These are phyloP conservation scores for Cydia amplana DNA, from an alignment of 1,140 invertebrate genomes.

Conservation along the genomic window DNA sequence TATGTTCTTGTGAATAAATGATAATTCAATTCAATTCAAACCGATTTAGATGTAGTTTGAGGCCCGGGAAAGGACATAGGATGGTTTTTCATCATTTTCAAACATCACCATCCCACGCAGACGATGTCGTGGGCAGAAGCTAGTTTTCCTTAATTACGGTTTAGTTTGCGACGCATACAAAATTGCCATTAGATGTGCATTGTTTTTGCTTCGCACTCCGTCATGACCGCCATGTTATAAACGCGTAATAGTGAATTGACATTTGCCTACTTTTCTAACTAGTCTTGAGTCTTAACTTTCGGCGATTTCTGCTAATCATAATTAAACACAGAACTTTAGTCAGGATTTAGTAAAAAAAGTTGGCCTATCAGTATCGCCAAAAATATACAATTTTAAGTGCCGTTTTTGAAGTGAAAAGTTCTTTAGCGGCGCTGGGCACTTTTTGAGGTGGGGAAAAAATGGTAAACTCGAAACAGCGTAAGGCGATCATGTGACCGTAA, in stretches of 20 bases:
- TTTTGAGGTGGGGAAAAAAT: no score
- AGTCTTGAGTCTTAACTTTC: not conserved
- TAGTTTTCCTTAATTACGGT: not conserved
- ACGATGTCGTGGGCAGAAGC: no score
- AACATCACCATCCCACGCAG: no score
- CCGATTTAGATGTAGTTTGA: no score
- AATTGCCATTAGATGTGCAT: constrained; percentile 10
- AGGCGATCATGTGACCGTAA: no score
- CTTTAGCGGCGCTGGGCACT: no score
- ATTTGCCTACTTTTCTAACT: not conserved
- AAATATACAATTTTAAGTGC: not conserved
- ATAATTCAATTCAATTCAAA: no score
- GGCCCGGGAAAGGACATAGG: no score
- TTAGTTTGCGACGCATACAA: not conserved
- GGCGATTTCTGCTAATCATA: not conserved
- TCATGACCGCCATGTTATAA: not conserved
- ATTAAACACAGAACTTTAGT: not conserved
- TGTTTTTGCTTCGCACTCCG: not conserved
- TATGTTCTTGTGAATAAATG: no score
- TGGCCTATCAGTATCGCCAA: not conserved
- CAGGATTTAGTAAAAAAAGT: not conserved
- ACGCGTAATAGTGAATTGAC: not conserved
- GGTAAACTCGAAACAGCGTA: no score
- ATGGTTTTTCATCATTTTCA: no score
- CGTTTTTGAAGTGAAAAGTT: no score